Percentiles rank a stretch among this genome's conserved stretches.
Evolutionary conservation across 2,888 invertebrate species (phyloP).

Genomic region (Zootermopsis nevadensis): DNA sequence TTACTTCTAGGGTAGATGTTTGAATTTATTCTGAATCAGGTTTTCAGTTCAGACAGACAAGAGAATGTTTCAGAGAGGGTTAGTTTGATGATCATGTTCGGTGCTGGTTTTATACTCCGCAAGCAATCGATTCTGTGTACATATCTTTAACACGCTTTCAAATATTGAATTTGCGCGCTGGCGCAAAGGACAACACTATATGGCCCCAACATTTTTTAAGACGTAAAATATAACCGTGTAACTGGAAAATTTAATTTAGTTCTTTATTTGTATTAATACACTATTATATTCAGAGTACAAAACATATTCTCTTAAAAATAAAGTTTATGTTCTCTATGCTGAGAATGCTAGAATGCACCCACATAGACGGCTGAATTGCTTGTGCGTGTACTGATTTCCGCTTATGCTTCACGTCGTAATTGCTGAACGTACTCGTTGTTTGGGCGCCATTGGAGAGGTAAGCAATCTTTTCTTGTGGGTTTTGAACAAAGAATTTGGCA

Average conservation of each 20-base stretch:
- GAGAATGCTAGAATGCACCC: neutral
- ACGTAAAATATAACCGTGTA: too few relatives aligned
- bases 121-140: too few relatives aligned
- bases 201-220: neutral
- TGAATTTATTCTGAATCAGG: too few relatives aligned
- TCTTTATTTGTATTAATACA: neutral
- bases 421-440: constrained; percentile 29
- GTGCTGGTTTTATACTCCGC: too few relatives aligned
- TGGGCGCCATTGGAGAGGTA: constrained; percentile 29
- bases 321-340: too few relatives aligned
- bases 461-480: neutral
- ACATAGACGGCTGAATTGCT: neutral
- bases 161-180: constrained; percentile 3
- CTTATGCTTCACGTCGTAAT: neutral
- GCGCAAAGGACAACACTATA: neutral
- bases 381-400: neutral
- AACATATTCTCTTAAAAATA: too few relatives aligned
- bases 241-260: too few relatives aligned
- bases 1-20: too few relatives aligned
- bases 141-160: neutral
- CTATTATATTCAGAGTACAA: neutral
- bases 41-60: too few relatives aligned
- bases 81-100: too few relatives aligned
- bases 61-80: too few relatives aligned
- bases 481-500: neutral